These are phyloP conservation scores for Cataglyphis hispanica DNA, from an alignment of 1,140 invertebrate genomes.

Conservation along the genomic window DNA sequence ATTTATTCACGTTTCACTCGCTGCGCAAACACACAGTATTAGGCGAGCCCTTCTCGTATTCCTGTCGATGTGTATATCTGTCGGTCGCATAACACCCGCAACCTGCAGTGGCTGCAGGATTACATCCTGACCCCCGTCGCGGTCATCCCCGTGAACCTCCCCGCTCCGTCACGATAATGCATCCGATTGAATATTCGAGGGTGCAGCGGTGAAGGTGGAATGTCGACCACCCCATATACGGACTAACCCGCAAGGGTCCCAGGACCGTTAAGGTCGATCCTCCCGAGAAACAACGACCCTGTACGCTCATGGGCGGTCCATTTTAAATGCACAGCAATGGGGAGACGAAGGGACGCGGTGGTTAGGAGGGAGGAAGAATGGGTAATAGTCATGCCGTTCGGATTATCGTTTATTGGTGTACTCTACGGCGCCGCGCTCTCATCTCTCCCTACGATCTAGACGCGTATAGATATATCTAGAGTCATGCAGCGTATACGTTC, in stretches of 20 bases:
- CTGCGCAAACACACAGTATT: conserved; percentile 50
- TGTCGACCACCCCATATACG: conserved; percentile 23
- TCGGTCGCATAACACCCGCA: conserved; percentile 63
- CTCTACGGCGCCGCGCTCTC: conserved; percentile 51
- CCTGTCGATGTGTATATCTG: conserved; percentile 58
- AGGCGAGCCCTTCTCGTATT: conserved; percentile 54
- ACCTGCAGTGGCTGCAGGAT: conserved; percentile 70
- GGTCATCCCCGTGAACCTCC: not conserved
- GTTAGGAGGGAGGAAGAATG: not conserved
- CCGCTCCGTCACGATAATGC: conserved; percentile 64
- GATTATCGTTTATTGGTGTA: conserved; percentile 76
- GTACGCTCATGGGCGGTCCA: conserved; percentile 41
- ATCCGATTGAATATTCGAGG: conserved; percentile 76
- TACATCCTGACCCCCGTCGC: conserved; percentile 65
- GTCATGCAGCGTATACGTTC: conserved; percentile 66
- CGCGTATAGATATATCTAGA: conserved; percentile 56
- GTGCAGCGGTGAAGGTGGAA: conserved; percentile 43
- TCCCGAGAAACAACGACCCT: conserved; percentile 64
- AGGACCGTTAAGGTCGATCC: conserved; percentile 60
- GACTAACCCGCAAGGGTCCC: conserved; percentile 64
- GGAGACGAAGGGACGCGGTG: not conserved
- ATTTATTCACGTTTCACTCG: conserved; percentile 58
- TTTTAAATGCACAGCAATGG: conserved; percentile 69
- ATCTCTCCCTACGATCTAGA: conserved; percentile 59
- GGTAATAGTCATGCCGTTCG: conserved; percentile 53